phyloP scores from a whole-genome alignment of 1,140 invertebrate genomes.

The Pachyrhynchus sulphureomaculatus region DNA sequence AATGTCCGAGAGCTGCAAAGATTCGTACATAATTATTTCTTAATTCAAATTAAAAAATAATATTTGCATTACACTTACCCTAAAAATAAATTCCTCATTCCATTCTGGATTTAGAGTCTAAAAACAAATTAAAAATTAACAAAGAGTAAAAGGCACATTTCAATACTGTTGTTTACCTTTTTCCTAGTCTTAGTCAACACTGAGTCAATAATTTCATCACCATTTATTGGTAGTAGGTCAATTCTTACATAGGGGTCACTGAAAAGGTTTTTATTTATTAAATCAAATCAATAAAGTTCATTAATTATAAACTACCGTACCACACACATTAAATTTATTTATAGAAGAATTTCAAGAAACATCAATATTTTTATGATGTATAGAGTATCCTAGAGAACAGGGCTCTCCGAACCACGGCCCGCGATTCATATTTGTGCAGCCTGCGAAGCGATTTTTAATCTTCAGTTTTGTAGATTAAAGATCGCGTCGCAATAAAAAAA shows the following conservation, averaged over 20 bases:
- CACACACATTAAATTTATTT: no score
- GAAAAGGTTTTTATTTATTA: conserved; percentile 45
- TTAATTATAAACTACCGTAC: no score
- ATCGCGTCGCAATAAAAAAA: no score
- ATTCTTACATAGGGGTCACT: conserved; percentile 97
- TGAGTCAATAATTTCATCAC: conserved; percentile 85
- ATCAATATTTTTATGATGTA: no score
- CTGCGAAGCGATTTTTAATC: no score
- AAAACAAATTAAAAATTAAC: conserved; percentile 48
- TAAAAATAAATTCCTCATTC: conserved; percentile 95
- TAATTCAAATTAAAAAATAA: no score
- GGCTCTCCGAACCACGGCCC: no score
- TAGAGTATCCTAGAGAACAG: no score
- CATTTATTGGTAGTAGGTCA: conserved; percentile 81
- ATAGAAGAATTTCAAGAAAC: no score
- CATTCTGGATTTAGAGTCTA: conserved; percentile 93
- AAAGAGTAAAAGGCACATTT: not conserved
- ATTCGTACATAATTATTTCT: no score
- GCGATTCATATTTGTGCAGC: not conserved
- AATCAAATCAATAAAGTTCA: not conserved
- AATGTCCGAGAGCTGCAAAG: no score
- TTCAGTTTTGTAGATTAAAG: no score
- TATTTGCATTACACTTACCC: conserved; percentile 62
- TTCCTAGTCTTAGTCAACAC: conserved; percentile 95
- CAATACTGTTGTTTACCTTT: conserved; percentile 64